Base-by-base conservation (phyloP, 2,113 vertebrate species). In the Rhinoderma darwinii region DNA sequence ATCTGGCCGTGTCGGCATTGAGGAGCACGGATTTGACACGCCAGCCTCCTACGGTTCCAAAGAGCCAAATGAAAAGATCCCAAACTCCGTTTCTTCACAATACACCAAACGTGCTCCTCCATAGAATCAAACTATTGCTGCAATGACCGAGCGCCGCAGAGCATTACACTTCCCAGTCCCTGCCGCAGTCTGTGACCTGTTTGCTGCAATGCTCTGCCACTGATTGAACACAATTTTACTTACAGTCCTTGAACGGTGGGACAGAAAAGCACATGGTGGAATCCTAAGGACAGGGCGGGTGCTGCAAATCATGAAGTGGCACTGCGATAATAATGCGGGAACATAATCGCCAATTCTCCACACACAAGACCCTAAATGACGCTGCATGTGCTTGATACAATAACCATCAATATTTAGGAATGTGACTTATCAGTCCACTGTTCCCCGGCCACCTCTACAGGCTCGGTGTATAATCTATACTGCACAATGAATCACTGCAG, bases 1-100 rank as follows among this genome's bases (percentile, higher is more conserved):
- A 87, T 50, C 86, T 59, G 79, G 35, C 70, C 41, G 54, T 87
- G 86, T 47, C 61, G 17, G 68, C 30, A 41, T 15, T 37, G 25
- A 76, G 61, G 70, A 79, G 35, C 74, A 51, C 30, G 27, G 74
- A 68, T 50, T 39, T 11, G 30, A 68, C 75, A 80, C 66, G 15
- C 66, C 68, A 41, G 66, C 85, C 85, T 73, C 80, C 84, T 81
- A 86, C 17, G 61, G 25, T 86, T 78, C 43, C n/a, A 79, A 84
- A 61, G 70, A 86, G 35, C 35, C 44, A 75, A 82, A 81, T 82
- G 54, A 82, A 82, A 50, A 86, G 5, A 41, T 61, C 37, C 83
- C 51, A 84, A 61, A 30, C 12, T 59, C 10, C 81, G 17, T 27
- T 82, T 43, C 51, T 44, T 75, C 43, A 87, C 44, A 41, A 86